These are phyloP conservation scores for Daubentonia madagascariensis DNA, from an alignment of 2,113 vertebrate genomes.

Conservation along the genomic window DNA sequence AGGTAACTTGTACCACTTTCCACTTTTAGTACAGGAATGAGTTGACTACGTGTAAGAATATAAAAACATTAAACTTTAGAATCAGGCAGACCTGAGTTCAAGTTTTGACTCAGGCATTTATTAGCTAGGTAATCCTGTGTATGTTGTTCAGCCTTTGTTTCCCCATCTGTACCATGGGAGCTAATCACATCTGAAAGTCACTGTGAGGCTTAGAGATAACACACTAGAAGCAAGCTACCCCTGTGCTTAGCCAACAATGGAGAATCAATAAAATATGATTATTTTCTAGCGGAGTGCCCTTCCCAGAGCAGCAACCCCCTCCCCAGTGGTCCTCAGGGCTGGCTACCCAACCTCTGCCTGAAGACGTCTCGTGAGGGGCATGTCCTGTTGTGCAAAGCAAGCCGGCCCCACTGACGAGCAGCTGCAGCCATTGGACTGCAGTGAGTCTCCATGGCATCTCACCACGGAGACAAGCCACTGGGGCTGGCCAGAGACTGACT, in stretches of 20 bases:
- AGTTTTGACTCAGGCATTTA: background rate
- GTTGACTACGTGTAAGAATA: background rate
- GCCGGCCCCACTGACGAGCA: background rate
- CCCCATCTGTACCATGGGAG: background rate
- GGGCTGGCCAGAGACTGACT: background rate
- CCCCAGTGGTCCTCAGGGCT: background rate
- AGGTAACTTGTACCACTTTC: background rate
- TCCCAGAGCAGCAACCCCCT: background rate
- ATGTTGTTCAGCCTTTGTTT: background rate
- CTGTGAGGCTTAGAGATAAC: background rate
- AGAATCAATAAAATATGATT: background rate
- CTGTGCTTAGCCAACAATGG: background rate
- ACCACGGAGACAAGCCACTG: background rate
- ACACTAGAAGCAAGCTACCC: background rate
- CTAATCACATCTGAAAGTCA: background rate
- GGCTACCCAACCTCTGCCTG: background rate
- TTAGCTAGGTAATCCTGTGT: background rate
- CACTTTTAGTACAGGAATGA: background rate
- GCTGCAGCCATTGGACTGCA: background rate
- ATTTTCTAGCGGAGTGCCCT: background rate
- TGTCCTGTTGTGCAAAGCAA: background rate
- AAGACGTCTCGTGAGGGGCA: background rate
- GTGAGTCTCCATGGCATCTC: rapidly evolving
- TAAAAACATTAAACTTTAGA: background rate
- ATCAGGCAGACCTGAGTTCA: background rate